phyloP scores from a whole-genome alignment of 2,888 invertebrate species.

The Halictus quadricinctus region DNA sequence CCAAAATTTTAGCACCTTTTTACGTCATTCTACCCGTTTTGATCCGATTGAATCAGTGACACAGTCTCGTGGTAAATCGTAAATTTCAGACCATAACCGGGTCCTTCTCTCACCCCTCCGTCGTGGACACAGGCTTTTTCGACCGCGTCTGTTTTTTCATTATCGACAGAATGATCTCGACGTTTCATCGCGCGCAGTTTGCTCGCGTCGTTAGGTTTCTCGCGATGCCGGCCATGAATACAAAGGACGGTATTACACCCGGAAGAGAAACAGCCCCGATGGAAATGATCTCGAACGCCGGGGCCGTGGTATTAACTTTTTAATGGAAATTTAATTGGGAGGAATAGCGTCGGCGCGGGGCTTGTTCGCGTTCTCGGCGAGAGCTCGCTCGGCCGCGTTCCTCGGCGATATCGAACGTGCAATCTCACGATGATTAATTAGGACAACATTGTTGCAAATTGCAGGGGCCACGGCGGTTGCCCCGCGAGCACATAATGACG shows the following conservation, averaged over 20 bases:
- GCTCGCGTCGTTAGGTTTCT: constrained; percentile 32
- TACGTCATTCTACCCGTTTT: too few species aligned
- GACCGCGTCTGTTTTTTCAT: constrained; percentile 26
- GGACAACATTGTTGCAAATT: constrained; percentile 35
- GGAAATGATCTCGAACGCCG: constrained; percentile 22
- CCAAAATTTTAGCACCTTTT: too few species aligned
- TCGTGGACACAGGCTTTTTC: background rate
- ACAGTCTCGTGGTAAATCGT: background rate
- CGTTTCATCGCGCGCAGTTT: background rate
- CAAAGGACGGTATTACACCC: constrained; percentile 31
- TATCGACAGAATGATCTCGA: constrained; percentile 28
- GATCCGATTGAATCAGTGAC: too few species aligned
- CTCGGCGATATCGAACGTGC: background rate
- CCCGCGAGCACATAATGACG: constrained; percentile 10
- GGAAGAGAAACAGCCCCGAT: background rate
- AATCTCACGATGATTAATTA: constrained; percentile 20
- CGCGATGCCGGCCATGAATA: constrained; percentile 35
- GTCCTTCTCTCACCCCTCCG: background rate
- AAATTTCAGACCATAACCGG: background rate
- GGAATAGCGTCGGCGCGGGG: background rate
- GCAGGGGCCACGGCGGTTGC: background rate
- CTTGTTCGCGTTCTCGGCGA: background rate
- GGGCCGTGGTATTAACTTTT: constrained; percentile 36
- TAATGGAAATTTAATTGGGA: constrained; percentile 47
- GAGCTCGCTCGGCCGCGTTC: constrained; percentile 7